phyloP scores from a whole-genome alignment of 2,797 vertebrate genomes.

The Gymnodraco acuticeps region DNA sequence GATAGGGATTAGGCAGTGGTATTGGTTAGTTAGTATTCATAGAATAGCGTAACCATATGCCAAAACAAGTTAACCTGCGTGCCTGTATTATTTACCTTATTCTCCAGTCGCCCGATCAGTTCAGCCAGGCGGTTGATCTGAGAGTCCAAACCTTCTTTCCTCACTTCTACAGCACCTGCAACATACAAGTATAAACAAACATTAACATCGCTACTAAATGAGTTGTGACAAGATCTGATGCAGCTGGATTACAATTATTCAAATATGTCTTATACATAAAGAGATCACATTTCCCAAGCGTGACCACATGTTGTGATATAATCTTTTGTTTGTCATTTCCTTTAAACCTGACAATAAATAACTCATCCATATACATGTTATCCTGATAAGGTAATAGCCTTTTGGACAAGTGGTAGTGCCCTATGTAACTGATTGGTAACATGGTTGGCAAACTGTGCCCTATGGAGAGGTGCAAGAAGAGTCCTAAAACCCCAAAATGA shows the following conservation, averaged over 20 bases:
- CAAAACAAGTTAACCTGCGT: background rate
- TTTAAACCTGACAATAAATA: too few species aligned
- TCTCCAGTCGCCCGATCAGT: slow-evolving; percentile 94
- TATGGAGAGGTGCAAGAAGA: too few species aligned
- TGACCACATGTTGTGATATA: too few species aligned
- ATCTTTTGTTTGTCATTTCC: too few species aligned
- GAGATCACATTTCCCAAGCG: too few species aligned
- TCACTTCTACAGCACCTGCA: slow-evolving; percentile 87
- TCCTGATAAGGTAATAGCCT: too few species aligned
- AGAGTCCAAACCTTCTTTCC: slow-evolving; percentile 92
- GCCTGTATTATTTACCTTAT: slow-evolving; percentile 86
- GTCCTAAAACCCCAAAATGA: too few species aligned
- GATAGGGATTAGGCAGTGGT: background rate
- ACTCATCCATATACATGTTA: too few species aligned
- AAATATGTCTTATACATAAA: background rate
- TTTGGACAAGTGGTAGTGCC: too few species aligned
- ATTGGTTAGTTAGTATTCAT: background rate
- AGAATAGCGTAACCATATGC: background rate
- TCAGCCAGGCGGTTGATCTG: slow-evolving; percentile 96
- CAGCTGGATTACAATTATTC: slow-evolving; percentile 10
- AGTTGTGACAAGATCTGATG: background rate
- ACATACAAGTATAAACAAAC: slow-evolving; percentile 23
- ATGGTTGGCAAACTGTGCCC: too few species aligned
- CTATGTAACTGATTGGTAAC: too few species aligned
- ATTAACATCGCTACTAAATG: background rate